Base-by-base conservation (phyloP, 2,888 invertebrate genomes). In the Platycheirus rosarum region DNA sequence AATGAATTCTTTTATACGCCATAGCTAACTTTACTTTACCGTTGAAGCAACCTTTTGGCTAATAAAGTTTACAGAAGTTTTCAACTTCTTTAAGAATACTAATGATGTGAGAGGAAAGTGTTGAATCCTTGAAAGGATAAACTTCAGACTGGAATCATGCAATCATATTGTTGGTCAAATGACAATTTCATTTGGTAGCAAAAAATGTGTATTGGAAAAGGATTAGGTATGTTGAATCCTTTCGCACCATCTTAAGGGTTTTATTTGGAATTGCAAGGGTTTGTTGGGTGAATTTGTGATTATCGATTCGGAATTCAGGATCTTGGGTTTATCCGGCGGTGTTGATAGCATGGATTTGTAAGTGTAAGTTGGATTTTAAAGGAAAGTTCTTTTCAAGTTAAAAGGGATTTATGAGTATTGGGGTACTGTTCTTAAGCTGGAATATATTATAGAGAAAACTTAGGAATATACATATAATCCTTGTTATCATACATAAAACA, bases 311-410 rank as follows among this genome's bases (percentile, higher is more conserved):
- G 8, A 5, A 6, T 14, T 23, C 6, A 55, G 13, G 9, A 55
- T 37, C 37, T 37, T 20, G 20, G 9, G 20, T 8, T 37, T 55
- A 35, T 37, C 5, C 20, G 35, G 8, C 20, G 55, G 13, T 57
- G 11, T 57, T 57, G 37, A 57, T 57, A 23, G 40, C 23, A 14
- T 40, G 40, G 40, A 57, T 57, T 57, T 40, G 23, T 40, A 40
- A 40, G 23, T 23, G 8, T n/a, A n/a, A n/a, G n/a, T n/a, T n/a
- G n/a, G n/a, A n/a, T n/a, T n/a, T n/a, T n/a, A n/a, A n/a, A n/a
- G n/a, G n/a, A n/a, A n/a, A n/a, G n/a, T n/a, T n/a, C n/a, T n/a
- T n/a, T n/a, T n/a, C n/a, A n/a, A n/a, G n/a, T n/a, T n/a, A n/a
- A n/a, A n/a, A n/a, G n/a, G n/a, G n/a, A n/a, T n/a, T n/a, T n/a